Base-by-base conservation (phyloP, 2,888 invertebrate genomes). In the Epicampocera succincta region DNA sequence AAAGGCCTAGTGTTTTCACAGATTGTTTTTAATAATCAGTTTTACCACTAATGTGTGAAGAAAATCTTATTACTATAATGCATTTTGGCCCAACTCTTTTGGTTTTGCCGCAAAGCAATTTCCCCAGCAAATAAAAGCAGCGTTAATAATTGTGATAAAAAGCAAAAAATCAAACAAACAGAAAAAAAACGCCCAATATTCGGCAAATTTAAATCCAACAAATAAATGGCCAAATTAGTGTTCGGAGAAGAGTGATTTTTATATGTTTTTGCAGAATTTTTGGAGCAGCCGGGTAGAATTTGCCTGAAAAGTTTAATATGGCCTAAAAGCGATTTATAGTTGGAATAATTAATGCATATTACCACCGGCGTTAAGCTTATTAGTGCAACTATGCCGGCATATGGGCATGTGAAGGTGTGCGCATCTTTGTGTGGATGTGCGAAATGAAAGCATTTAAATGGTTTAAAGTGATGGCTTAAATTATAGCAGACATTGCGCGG, bases 281-380 rank as follows among this genome's bases (percentile, higher is more conserved):
- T 38, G 15, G 12, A 12, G 3, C 8, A 15, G 12, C 8, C 19
- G 11, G 3, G 15, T 13, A 9, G n/a, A 33, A 66, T 74, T 15
- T 69, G 48, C 58, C 11, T 21, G 38, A 73, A 46, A 46, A 68
- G 15, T 61, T 25, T 63, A 78, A 71, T 73, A 73, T 76, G 56
- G 86, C 87, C 87, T 86, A 88, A 82, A 71, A 69, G 60, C 65
- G 82, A 74, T 71, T 82, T 78, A 89, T 89, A 90, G 90, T 89
- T 89, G 90, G 87, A 89, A 90, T 90, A 89, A 89, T 90, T 90
- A 90, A 89, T 89, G 88, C 58, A 89, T 89, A 89, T 88, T 88
- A 89, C 88, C 87, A 88, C 80, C 80, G 71, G 83, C 84, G 84
- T 85, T 87, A 86, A 87, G 87, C 86, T 85, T 84, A 87, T 87